Evolutionary conservation across 2,888 invertebrate species (phyloP).

Genomic region (Tubulanus polymorphus): DNA sequence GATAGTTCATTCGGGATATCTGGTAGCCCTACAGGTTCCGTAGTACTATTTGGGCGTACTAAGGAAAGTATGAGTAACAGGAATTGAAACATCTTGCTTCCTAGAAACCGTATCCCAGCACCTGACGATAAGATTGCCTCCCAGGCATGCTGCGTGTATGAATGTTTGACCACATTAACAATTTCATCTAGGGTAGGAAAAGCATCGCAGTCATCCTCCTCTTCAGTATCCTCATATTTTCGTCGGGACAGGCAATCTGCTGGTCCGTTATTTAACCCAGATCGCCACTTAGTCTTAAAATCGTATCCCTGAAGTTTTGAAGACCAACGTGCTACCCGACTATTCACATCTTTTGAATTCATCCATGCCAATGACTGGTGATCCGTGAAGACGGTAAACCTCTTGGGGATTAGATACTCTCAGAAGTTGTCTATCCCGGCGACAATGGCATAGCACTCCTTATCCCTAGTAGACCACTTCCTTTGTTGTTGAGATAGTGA

Average conservation of each 20-base stretch:
- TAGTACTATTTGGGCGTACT: no score
- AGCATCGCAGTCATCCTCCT: no score
- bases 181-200: no score
- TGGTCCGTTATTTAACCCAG: conserved; percentile 14
- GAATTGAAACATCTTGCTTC: no score
- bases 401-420: conserved; percentile 16
- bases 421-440: conserved; percentile 21
- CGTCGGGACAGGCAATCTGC: conserved; percentile 18
- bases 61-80: no score
- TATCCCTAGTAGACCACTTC: conserved; percentile 18
- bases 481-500: conserved; percentile 15
- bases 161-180: no score
- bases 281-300: conserved; percentile 13
- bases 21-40: no score
- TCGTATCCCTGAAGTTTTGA: conserved; percentile 20
- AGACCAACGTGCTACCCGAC: conserved; percentile 18
- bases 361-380: conserved; percentile 21
- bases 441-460: conserved; percentile 20
- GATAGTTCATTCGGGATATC: no score
- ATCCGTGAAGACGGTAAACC: conserved; percentile 23
- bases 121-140: no score
- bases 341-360: conserved; percentile 15
- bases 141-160: no score
- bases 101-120: no score
- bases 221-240: no score